These are phyloP conservation scores for Acrocephalus scirpaceus DNA, from an alignment of 2,797 vertebrate genomes.

Conservation along the genomic window DNA sequence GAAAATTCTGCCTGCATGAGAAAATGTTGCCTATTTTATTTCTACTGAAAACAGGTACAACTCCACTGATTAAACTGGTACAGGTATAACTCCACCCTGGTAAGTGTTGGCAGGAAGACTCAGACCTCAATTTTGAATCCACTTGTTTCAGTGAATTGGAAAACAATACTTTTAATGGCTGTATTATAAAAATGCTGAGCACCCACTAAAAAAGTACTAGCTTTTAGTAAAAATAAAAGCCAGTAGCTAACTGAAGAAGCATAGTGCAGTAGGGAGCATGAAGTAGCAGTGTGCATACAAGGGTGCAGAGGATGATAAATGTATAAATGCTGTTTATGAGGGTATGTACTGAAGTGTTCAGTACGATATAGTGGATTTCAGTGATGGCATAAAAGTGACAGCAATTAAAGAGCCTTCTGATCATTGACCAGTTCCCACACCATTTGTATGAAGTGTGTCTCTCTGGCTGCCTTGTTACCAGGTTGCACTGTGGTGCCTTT, in stretches of 20 bases:
- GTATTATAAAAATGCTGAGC: neutral
- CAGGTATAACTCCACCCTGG: too few relatives aligned
- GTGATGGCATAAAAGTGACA: neutral
- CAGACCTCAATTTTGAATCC: neutral
- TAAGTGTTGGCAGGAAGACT: neutral
- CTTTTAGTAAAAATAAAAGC: neutral
- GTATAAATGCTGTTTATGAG: neutral
- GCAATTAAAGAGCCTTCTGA: neutral
- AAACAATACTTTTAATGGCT: neutral
- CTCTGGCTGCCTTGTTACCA: neutral
- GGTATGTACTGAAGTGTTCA: neutral
- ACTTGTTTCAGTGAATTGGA: neutral
- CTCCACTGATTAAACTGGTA: neutral
- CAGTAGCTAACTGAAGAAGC: neutral
- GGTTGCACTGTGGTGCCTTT: neutral
- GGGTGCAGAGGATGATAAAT: neutral
- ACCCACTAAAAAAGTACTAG: neutral
- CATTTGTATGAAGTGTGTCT: neutral
- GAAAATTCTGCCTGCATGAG: neutral
- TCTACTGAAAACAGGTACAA: neutral
- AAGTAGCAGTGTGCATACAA: neutral
- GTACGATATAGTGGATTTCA: neutral
- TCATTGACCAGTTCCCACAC: neutral
- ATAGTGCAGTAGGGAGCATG: fast-evolving
- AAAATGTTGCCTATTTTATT: neutral